Percentiles rank a stretch among this genome's conserved stretches.
These are phyloP conservation scores for Limnephilus rhombicus DNA, from an alignment of 2,888 invertebrate genomes.

Conservation along the genomic window DNA sequence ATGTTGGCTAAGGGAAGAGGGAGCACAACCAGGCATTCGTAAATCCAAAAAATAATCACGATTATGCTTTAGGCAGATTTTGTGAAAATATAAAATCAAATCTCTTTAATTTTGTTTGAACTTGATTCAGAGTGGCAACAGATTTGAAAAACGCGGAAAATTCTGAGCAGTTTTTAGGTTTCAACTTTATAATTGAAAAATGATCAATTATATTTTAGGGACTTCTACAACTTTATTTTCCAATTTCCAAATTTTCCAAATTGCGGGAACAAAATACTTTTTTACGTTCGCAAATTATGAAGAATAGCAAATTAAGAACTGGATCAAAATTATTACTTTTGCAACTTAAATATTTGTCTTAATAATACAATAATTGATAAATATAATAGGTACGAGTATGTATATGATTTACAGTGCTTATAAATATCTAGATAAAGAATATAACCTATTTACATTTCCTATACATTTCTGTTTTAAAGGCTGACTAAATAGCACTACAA, in stretches of 20 bases:
- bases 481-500: background rate
- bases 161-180: background rate
- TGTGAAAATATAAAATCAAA: background rate
- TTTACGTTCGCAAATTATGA: background rate
- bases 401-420: conserved; percentile 18
- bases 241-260: background rate
- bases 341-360: background rate
- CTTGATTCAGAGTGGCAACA: background rate
- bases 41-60: too few species aligned
- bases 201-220: background rate
- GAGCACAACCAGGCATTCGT: too few species aligned
- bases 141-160: background rate
- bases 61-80: too few species aligned
- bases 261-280: too few species aligned
- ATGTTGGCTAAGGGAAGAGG: too few species aligned
- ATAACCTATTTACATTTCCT: conserved; percentile 13
- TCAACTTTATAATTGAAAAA: too few species aligned
- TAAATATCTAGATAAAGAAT: conserved; percentile 6
- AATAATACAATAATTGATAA: background rate
- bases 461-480: background rate
- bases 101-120: background rate
- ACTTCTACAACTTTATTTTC: background rate
- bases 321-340: background rate
- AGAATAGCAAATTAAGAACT: background rate
- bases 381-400: background rate